Base-by-base conservation (phyloP, 2,113 vertebrate genomes). In the Platysteira castanea region DNA sequence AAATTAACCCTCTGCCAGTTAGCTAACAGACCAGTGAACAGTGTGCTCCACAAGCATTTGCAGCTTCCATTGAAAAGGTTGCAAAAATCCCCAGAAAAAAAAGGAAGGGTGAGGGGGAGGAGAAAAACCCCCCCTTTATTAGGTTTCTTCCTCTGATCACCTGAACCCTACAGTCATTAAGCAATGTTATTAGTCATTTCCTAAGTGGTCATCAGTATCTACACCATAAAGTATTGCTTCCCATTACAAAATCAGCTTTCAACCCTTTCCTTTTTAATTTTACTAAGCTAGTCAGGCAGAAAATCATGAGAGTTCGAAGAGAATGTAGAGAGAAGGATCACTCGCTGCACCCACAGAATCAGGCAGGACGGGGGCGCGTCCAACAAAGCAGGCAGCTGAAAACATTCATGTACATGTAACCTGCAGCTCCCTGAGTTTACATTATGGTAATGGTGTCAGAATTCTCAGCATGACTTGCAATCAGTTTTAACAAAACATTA, bases 301-400 rank as follows among this genome's bases (percentile, higher is more conserved):
- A 89, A 89, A 84, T 28, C 15, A 33, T 35, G 30, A 64, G 15
- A 9, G 18, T 63, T 63, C 76, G 53, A 80, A 64, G 17, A 59
- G 7, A 54, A 75, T 9, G 7, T 18, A 53, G 21, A 69, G 3
- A 60, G 17, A 31, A 33, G 35, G 50, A 70, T 49, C 57, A 70
- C 10, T 63, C 1, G 0, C 23, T 82, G 37, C 24, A 27, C 20
- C 31, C 53, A 56, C 8, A 61, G 7, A 27, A 57, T 22, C 41
- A 46, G 20, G 18, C 0, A 1, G n/a, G 39, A 8, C 0, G 31
- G 0, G 24, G 8, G 3, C 13, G 1, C 31, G 80, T 69, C 35
- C 73, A 37, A 5, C 9, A 28, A 74, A 90, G 42, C 11, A 22
- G 63, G 11, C 6, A 67, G 39, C 26, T 46, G 33, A 67, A 93